These are phyloP conservation scores for Rhinichthys klamathensis DNA, from an alignment of 2,113 vertebrate species.

Conservation along the genomic window DNA sequence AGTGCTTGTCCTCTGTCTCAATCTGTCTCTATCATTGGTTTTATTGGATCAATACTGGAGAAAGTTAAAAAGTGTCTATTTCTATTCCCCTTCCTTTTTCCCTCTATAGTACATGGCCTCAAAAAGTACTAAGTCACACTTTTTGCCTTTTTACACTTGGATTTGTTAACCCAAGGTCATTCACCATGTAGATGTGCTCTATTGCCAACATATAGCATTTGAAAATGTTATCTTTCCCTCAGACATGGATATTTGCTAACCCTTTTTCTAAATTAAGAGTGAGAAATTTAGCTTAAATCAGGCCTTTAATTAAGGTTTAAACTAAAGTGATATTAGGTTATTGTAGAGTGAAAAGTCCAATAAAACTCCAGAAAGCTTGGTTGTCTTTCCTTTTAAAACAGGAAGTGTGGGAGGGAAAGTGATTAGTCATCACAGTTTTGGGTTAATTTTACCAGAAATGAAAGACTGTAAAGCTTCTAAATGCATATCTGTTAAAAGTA, in stretches of 20 bases:
- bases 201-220: background rate
- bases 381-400: background rate
- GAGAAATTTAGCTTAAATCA: too few relatives aligned
- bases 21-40: background rate
- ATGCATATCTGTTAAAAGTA: too few relatives aligned
- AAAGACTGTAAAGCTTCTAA: too few relatives aligned
- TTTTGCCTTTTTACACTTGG: background rate
- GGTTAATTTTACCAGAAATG: background rate
- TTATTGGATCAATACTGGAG: conserved; percentile 9
- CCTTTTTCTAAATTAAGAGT: too few relatives aligned
- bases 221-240: too few relatives aligned
- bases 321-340: background rate
- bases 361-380: background rate
- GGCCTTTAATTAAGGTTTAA: too few relatives aligned
- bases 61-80: background rate
- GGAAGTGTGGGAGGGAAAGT: background rate
- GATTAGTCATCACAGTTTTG: background rate
- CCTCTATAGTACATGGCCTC: background rate
- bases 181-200: background rate
- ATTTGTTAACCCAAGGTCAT: background rate
- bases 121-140: background rate
- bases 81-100: background rate
- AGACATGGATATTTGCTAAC: too few relatives aligned
- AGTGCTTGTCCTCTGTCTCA: background rate
- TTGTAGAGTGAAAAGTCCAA: background rate